Base-by-base conservation (phyloP, 2,888 invertebrate genomes). In the Seladonia tumulorum region DNA sequence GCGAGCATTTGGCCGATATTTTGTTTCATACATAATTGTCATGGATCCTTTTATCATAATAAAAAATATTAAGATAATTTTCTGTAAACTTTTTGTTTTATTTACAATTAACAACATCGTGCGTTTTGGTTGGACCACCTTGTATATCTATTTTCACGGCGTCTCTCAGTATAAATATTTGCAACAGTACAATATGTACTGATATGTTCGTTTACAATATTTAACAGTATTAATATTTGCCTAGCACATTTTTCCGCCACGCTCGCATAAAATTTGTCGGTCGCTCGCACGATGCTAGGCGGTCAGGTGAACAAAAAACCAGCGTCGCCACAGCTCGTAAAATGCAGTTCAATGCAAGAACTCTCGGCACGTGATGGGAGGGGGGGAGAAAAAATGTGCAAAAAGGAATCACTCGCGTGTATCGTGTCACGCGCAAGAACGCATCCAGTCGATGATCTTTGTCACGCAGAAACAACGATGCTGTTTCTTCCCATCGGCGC, bases 401-500 rank as follows among this genome's bases (percentile, higher is more conserved):
- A 66, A 35, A 66, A 66, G 8, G 18, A 29, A 18, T 29, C 66
- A 18, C 35, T 66, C 22, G 22, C 22, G 35, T 68, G 68, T 29
- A 68, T 68, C 39, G 39, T 68, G 68, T 35, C 35, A 39, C 68
- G 68, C 45, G 63, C 42, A 10, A 60, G 63, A 63, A 35, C 45
- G 73, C 76, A 66, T 49, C 68, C 63, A 63, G 22, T 45, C 68
- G 53, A 78, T 76, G 76, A 74, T 71, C 53, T 74, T 60, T 47
- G 82, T 71, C 60, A 72, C 47, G 45, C 14, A 16, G 60, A 60
- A n/a, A 80, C 77, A 75, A 76, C 78, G 60, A 73, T 18, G 57
- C 35, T 79, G 80, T 79, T 84, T 78, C 60, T 79, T 81, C 42
- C 53, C 78, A 79, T 78, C 76, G 83, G 66, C 78, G 80, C 70